Evolutionary conservation across 2,113 vertebrate genomes (phyloP).

Genomic region (Cricetomys ansorgei): DNA sequence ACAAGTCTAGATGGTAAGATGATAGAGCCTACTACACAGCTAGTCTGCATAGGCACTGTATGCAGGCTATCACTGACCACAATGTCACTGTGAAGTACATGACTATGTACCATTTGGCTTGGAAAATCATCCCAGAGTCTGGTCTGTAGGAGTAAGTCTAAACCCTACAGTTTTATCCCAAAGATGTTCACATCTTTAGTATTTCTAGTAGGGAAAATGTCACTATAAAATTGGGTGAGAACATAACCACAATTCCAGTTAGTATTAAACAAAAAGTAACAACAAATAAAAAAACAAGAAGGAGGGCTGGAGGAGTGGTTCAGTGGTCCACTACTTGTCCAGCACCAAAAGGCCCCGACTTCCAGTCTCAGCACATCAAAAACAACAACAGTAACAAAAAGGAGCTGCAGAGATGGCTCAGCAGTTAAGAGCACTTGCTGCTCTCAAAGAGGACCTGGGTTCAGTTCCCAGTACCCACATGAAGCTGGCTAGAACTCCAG

Average conservation of each 20-base stretch:
- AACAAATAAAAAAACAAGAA: not conserved
- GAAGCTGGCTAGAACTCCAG: not conserved
- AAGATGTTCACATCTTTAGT: not conserved
- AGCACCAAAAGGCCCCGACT: not conserved
- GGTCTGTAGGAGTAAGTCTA: not conserved
- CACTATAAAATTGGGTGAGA: not conserved
- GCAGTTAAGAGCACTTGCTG: not conserved
- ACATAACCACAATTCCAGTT: not conserved
- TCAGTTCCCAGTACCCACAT: not conserved
- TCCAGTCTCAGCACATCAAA: not conserved
- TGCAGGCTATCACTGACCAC: not conserved
- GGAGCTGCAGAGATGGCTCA: not conserved
- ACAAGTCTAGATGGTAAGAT: not conserved
- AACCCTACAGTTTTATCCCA: not conserved
- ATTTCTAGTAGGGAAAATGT: slow-evolving; percentile 11
- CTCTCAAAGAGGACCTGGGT: not conserved
- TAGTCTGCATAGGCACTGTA: not conserved
- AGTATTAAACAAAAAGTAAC: not conserved
- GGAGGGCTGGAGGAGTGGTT: not conserved
- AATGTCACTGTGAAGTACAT: not conserved
- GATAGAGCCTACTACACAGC: not conserved
- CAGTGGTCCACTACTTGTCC: not conserved
- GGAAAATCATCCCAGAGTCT: not conserved
- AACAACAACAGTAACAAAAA: too few relatives aligned
- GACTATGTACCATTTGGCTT: not conserved